Base-by-base conservation (phyloP, 2,888 invertebrate genomes). In the Schizaphis graminum region DNA sequence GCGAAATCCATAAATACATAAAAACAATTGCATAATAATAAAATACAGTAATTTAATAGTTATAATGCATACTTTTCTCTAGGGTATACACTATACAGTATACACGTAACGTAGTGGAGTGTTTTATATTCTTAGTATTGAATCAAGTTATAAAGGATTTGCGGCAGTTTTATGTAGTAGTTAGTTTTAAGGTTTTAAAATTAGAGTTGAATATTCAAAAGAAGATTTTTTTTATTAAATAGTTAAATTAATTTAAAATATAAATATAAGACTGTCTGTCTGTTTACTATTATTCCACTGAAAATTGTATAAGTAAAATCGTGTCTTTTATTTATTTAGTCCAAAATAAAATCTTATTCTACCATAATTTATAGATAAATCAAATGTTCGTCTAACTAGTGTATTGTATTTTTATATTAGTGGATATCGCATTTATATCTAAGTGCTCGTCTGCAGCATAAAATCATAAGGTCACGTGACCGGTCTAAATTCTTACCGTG, bases 401-500 rank as follows among this genome's bases (percentile, higher is more conserved):
- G 5, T 44, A 44, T 44, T 44, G 44, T 44, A 44, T 44, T 44
- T 44, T 44, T 21, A 0, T 7, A 7, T 7, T 13, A 7, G 35
- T 77, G n/a, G 4, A 67, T 44, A 44, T 47, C 7, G 28, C 7
- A 67, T 67, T n/a, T 67, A 35, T 16, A 13, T 35, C 5, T n/a
- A 16, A n/a, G n/a, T 35, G 16, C 0, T 3, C n/a, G n/a, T 35
- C n/a, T 7, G n/a, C n/a, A 67, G 67, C 16, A 21, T 77, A 24
- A 77, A 35, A 8, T 67, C n/a, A 35, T 35, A 3, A 1, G 26
- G 21, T 77, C 35, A 21, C 21, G 7, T 1, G 21, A 7, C 21
- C 77, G 21, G 35, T 49, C 7, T 21, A n/a, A 13, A 7, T 21
- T 2, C 92, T 94, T 24, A 94, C 94, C 85, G 47, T 97, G 95